Percentiles rank a stretch among this genome's conserved stretches.
These are phyloP conservation scores for Dendrolimus kikuchii DNA, from an alignment of 1,140 invertebrate genomes.

Conservation along the genomic window DNA sequence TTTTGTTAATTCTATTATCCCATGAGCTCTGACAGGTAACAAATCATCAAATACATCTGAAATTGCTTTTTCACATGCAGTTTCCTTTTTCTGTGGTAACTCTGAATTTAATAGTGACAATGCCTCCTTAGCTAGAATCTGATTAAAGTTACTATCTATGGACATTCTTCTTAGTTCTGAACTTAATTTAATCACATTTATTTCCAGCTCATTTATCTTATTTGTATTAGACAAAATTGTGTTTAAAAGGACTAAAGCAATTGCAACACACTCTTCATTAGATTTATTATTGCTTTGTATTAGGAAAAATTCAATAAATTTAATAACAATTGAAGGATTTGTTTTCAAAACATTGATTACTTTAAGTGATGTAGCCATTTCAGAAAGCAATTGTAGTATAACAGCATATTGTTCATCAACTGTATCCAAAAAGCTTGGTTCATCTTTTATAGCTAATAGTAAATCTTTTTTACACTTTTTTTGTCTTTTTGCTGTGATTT, in stretches of 20 bases:
- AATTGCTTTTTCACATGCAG: slow-evolving; percentile 76
- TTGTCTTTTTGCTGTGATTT: slow-evolving; percentile 26
- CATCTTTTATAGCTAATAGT: slow-evolving; percentile 50
- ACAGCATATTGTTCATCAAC: slow-evolving; percentile 45
- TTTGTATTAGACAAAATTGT: slow-evolving; percentile 50
- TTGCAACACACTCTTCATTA: slow-evolving; percentile 61
- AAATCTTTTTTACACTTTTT: slow-evolving; percentile 28
- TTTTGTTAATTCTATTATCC: slow-evolving; percentile 80
- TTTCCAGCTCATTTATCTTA: slow-evolving; percentile 27
- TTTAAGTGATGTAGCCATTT: slow-evolving; percentile 46
- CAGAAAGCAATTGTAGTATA: slow-evolving; percentile 44
- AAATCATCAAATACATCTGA: slow-evolving; percentile 80
- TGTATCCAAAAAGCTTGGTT: slow-evolving; percentile 43
- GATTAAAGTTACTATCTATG: slow-evolving; percentile 26
- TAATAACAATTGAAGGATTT: slow-evolving; percentile 43
- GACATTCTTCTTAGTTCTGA: slow-evolving; percentile 40
- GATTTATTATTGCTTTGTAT: slow-evolving; percentile 24
- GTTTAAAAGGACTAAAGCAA: slow-evolving; percentile 67
- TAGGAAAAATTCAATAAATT: slow-evolving; percentile 58
- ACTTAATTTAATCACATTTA: slow-evolving; percentile 29
- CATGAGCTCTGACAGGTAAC: slow-evolving; percentile 87
- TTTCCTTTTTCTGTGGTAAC: slow-evolving; percentile 34
- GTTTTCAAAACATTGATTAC: slow-evolving; percentile 45
- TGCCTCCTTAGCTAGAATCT: slow-evolving; percentile 47
- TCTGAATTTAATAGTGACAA: slow-evolving; percentile 36